A percentile compares a stretch with the other conserved stretches of the same genome.
Evolutionary conservation across 2,113 vertebrate genomes (phyloP).

Genomic region (Pituophis catenifer): DNA sequence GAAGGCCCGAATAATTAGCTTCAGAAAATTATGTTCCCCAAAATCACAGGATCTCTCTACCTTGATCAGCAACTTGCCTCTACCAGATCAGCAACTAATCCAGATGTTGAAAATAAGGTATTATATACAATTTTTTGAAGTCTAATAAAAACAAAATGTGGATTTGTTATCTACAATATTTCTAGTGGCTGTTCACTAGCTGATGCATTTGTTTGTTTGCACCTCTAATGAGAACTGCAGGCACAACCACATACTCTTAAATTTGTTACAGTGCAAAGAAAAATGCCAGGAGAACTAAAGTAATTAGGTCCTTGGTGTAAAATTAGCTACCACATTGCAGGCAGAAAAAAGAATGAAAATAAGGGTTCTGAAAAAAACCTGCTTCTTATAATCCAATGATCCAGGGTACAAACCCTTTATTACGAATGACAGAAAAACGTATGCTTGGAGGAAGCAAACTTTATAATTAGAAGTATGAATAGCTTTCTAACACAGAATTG

Average conservation of each 20-base stretch:
- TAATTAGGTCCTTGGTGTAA: slow-evolving; percentile 45
- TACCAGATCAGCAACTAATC: background rate
- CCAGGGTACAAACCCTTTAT: slow-evolving; percentile 19
- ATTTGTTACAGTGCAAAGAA: slow-evolving; percentile 22
- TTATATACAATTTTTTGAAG: background rate
- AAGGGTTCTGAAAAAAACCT: slow-evolving; percentile 38
- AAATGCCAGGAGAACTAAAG: slow-evolving; percentile 42
- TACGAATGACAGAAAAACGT: slow-evolving; percentile 10
- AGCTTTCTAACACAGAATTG: background rate
- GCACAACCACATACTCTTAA: slow-evolving; percentile 20
- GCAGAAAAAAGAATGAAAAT: slow-evolving; percentile 20
- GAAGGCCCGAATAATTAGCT: background rate
- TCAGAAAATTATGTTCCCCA: background rate
- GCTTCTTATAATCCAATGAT: slow-evolving; percentile 19
- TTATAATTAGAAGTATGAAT: slow-evolving; percentile 1
- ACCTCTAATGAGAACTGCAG: slow-evolving; percentile 40
- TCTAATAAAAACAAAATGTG: background rate
- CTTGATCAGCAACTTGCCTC: background rate
- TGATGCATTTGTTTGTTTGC: slow-evolving; percentile 33
- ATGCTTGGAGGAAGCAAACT: background rate
- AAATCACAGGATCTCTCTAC: background rate
- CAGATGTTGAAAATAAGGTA: slow-evolving; percentile 7
- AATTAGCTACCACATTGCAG: slow-evolving; percentile 37
- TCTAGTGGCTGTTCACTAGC: slow-evolving; percentile 7
- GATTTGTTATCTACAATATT: background rate